phyloP scores from a whole-genome alignment of 1,140 invertebrate genomes.

The Eumaeus atala region DNA sequence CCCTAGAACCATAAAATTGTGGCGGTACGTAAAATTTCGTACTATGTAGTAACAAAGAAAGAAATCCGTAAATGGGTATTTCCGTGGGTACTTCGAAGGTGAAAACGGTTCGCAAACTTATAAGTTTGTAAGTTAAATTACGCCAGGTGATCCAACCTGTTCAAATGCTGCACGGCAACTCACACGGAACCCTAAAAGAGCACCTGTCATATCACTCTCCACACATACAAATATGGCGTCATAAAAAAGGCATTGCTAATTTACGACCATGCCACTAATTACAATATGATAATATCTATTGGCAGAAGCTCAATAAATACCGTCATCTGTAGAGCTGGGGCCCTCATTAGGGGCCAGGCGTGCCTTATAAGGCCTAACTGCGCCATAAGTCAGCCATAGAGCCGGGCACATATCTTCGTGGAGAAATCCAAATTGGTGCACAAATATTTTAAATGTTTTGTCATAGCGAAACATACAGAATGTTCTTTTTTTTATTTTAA shows the following conservation, averaged over 20 bases:
- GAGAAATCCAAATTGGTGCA: conserved; percentile 31
- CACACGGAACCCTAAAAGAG: too few species aligned
- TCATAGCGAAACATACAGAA: conserved; percentile 26
- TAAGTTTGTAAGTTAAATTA: too few species aligned
- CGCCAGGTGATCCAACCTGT: too few species aligned
- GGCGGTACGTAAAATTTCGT: too few species aligned
- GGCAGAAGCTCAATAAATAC: not conserved
- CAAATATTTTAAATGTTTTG: conserved; percentile 37
- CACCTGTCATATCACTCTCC: not conserved
- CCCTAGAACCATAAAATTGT: too few species aligned
- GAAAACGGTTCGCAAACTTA: too few species aligned
- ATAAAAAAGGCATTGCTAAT: not conserved
- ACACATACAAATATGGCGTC: conserved; percentile 1
- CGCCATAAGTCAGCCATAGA: conserved; percentile 8
- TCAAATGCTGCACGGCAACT: too few species aligned
- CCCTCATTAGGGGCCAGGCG: conserved; percentile 23
- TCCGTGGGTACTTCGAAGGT: too few species aligned
- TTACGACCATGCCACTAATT: conserved; percentile 1
- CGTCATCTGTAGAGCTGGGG: not conserved
- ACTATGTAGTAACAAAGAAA: too few species aligned
- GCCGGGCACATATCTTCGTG: conserved; percentile 32
- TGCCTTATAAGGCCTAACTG: conserved; percentile 25
- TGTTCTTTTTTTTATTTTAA: conserved; percentile 4
- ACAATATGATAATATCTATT: conserved; percentile 6
- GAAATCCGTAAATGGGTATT: too few species aligned